Percentiles rank a stretch among this genome's conserved stretches.
These are phyloP conservation scores for Rhingia campestris DNA, from an alignment of 2,888 invertebrate genomes.

Conservation along the genomic window DNA sequence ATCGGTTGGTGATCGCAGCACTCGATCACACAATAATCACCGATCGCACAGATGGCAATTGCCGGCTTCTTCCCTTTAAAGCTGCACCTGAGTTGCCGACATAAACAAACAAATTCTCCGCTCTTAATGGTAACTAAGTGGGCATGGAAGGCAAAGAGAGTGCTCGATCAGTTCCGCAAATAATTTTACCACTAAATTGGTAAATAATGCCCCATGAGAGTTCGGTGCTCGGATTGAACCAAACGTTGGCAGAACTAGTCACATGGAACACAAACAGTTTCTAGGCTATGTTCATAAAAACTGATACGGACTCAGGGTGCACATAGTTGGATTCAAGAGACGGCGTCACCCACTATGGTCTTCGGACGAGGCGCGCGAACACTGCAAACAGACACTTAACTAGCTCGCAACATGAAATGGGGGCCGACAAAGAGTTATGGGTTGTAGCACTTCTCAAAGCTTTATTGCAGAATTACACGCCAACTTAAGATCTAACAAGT, in stretches of 20 bases:
- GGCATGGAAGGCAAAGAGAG: conserved; percentile 51
- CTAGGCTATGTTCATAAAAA: conserved; percentile 48
- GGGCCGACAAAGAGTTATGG: conserved; percentile 62
- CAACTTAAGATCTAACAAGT: conserved; percentile 57
- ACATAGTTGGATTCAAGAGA: neutral
- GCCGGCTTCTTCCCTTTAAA: conserved; percentile 67
- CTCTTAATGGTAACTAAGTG: conserved; percentile 70
- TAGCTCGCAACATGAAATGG: conserved; percentile 53
- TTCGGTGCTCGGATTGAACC: conserved; percentile 10
- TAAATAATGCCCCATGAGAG: conserved; percentile 50
- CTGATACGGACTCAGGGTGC: conserved; percentile 1
- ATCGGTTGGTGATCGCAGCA: conserved; percentile 69
- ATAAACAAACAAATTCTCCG: conserved; percentile 62
- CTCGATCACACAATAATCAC: conserved; percentile 60
- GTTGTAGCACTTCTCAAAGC: conserved; percentile 61
- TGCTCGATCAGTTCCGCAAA: conserved; percentile 64
- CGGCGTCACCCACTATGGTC: conserved; percentile 57
- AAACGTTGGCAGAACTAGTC: neutral
- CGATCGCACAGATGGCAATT: conserved; percentile 66
- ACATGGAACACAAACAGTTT: conserved; percentile 27
- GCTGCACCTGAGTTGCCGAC: conserved; percentile 65
- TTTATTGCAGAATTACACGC: conserved; percentile 68
- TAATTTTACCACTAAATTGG: conserved; percentile 57
- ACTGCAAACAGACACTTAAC: conserved; percentile 64
- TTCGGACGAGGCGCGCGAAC: conserved; percentile 46